Base-by-base conservation (phyloP, 2,888 invertebrate genomes). In the Gryllus longicercus region DNA sequence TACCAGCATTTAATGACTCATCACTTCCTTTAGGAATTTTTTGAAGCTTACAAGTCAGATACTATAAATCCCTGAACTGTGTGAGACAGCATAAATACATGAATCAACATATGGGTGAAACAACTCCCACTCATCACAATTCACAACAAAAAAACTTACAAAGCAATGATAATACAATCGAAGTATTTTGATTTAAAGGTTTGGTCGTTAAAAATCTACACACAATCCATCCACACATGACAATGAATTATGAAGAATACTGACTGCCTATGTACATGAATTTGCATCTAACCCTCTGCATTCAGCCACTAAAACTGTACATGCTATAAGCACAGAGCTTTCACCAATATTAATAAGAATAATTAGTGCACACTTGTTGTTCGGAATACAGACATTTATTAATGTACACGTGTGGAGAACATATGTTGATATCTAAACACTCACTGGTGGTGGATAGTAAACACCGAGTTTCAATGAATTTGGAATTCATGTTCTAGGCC, bases 1-100 rank as follows among this genome's bases (percentile, higher is more conserved):
- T n/a, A 79, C 38, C 78, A 63, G 63, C n/a, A 1, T 63, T 63
- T 63, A 63, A 63, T 63, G 63, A 63, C 63, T 63, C 63, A 63
- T 63, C n/a, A n/a, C 63, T 63, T 63, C 63, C 63, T 38, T 3
- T 21, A 77, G 11, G 50, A n/a, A 78, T 80, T 77, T 77, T 78
- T 75, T 76, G 75, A 80, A 80, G 78, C 80, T 80, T 51, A 76
- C n/a, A 78, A 78, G 78, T 78, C 78, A 78, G 75, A 80, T 78
- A 50, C 80, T 78, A 78, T 80, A 50, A 80, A 38, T 77, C 77
- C 50, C 77, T 77, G 49, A 50, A 77, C 38, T 77, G 50, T 11
- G 3, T 49, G 50, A 50, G 50, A 63, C 63, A 63, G n/a, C 63
- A 63, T 63, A 63, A 63, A 63, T 63, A 63, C 16, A n/a, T 63